phyloP scores from a whole-genome alignment of 2,888 invertebrate genomes.

The Dynastes tityus region DNA sequence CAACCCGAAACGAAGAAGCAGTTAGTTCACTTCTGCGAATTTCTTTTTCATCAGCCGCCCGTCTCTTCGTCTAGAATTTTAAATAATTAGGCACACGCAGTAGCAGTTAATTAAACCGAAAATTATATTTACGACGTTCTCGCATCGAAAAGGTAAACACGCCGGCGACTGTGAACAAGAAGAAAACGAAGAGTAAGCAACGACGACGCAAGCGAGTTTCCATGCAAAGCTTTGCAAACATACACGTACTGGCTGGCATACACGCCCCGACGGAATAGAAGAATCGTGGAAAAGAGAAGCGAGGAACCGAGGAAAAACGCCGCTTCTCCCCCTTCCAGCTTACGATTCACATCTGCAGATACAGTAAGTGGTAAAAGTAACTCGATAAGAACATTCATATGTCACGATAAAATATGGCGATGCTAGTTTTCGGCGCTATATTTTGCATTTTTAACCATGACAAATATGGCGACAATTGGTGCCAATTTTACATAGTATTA shows the following conservation, averaged over 20 bases:
- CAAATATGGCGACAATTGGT: no score
- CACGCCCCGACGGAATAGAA: neutral
- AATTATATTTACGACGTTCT: slow-evolving; percentile 27
- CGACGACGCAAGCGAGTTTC: neutral
- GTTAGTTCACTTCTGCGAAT: neutral
- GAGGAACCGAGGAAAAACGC: neutral
- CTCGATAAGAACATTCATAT: no score
- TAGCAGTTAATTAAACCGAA: slow-evolving; percentile 27
- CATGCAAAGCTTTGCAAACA: slow-evolving; percentile 25
- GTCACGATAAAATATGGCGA: no score
- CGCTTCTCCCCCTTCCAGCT: neutral
- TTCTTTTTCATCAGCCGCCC: slow-evolving; percentile 12
- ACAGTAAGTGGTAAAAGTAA: neutral
- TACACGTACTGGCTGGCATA: neutral
- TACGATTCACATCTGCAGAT: neutral
- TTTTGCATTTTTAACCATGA: no score
- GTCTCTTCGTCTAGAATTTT: slow-evolving; percentile 17
- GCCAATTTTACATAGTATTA: no score
- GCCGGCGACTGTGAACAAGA: slow-evolving; percentile 21
- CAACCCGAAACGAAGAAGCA: neutral
- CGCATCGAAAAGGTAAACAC: slow-evolving; percentile 18
- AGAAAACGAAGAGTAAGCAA: slow-evolving; percentile 24
- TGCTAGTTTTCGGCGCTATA: no score
- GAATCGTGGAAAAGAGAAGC: slow-evolving; percentile 5
- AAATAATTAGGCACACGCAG: slow-evolving; percentile 23